Base-by-base conservation (phyloP, 2,797 vertebrate genomes). In the Dendrocincla tyrannina region DNA sequence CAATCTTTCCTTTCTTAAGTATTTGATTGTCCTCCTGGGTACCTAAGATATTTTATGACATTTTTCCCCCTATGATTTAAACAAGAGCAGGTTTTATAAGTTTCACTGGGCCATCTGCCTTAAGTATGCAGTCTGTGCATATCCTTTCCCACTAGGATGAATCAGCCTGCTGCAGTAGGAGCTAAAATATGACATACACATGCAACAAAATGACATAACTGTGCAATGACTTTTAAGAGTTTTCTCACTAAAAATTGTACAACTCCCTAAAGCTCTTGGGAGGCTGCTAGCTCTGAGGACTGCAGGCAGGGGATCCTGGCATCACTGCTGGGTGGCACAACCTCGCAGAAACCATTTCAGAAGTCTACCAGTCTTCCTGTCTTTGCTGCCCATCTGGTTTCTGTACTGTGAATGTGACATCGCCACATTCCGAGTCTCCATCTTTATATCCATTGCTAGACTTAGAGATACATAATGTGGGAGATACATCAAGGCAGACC, bases 61-160 rank as follows among this genome's bases (percentile, higher is more conserved):
- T 33, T 11, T 13, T 11, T 7, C 9, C 11, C 16, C 4, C 10
- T 25, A 25, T 78, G 30, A 47, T 74, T 94, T 82, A 58, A 94
- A 75, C 49, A 91, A 50, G 55, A 86, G 35, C 37, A 77, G 47
- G 55, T 85, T 95, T 85, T 79, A 13, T 56, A 82, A 73, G 62
- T 74, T 83, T 49, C 69, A 37, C 59, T 49, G 32, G 58, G 42
- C 64, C 70, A 84, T 85, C 66, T 88, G 73, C 78, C 75, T 68
- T 53, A 53, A 66, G 73, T 37, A 75, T 74, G 53, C 5, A 4
- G 15, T 25, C 13, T 63, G 33, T 53, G 24, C 15, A 17, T 58
- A 94, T 87, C 64, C 64, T 91, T 91, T 94, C 85, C 78, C 49
- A 39, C 41, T 42, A 89, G 52, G 78, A 95, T 92, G 90, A 92